phyloP scores from a whole-genome alignment of 2,113 vertebrate species.

The Megatriorchis doriae region DNA sequence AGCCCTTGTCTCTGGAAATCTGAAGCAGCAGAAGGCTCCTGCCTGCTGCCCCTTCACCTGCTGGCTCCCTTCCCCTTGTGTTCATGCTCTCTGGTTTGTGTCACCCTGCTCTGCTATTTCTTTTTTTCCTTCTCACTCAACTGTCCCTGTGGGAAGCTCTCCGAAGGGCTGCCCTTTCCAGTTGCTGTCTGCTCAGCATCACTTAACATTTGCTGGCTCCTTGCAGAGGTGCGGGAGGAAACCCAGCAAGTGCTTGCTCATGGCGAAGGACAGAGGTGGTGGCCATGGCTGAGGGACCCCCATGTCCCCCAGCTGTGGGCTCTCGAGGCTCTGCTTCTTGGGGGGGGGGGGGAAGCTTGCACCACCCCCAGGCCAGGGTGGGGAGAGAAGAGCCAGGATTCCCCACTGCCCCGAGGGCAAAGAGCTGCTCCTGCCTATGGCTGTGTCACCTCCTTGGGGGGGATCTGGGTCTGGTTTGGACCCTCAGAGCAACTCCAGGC shows the following conservation, averaged over 20 bases:
- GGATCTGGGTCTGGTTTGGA: not conserved
- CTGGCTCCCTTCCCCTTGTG: not conserved
- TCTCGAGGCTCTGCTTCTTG: fast-evolving
- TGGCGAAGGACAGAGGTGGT: not conserved
- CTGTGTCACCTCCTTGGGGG: fast-evolving
- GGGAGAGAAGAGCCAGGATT: not conserved
- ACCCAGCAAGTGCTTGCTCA: fast-evolving
- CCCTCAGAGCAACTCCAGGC: not conserved
- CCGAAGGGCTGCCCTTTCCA: not conserved
- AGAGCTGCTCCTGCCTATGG: not conserved
- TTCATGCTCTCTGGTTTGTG: not conserved
- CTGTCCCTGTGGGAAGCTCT: not conserved
- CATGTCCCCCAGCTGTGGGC: not conserved
- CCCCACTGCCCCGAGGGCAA: not conserved
- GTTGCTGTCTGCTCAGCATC: not conserved
- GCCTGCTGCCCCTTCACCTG: too few relatives aligned
- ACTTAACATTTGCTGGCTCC: not conserved
- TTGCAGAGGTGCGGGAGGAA: not conserved
- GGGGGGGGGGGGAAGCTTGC: not conserved
- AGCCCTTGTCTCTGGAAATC: not conserved
- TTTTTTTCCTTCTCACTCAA: too few relatives aligned
- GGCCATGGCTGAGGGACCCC: fast-evolving
- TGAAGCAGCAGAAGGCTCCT: not conserved
- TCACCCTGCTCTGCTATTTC: not conserved
- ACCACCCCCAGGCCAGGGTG: fast-evolving